phyloP scores from a whole-genome alignment of 2,888 invertebrate species.

The Lochmaea crataegi region DNA sequence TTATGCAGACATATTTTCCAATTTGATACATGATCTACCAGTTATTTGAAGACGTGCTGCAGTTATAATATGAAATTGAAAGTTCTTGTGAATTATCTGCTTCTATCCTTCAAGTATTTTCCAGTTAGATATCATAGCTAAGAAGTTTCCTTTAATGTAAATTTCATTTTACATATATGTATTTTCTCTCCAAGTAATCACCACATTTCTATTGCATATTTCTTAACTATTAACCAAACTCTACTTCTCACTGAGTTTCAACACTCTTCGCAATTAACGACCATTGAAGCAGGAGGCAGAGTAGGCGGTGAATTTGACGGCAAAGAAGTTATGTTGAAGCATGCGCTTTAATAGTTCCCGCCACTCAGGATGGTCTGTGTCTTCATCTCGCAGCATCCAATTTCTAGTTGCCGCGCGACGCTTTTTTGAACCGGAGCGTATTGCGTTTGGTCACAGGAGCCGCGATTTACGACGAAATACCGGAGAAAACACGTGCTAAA shows the following conservation, averaged over 20 bases:
- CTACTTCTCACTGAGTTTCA: not conserved
- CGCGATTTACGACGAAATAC: not conserved
- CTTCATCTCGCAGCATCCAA: slow-evolving; percentile 53
- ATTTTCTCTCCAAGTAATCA: not conserved
- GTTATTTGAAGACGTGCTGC: too few species aligned
- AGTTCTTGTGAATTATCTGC: too few species aligned
- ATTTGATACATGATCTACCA: too few species aligned
- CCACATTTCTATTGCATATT: not conserved
- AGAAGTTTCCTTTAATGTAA: too few species aligned
- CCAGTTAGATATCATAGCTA: too few species aligned
- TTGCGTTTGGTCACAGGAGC: slow-evolving; percentile 3
- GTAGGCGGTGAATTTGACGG: slow-evolving; percentile 53
- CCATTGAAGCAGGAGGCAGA: slow-evolving; percentile 56
- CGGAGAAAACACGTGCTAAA: slow-evolving; percentile 14
- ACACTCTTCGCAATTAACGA: slow-evolving; percentile 58
- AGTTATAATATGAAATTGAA: too few species aligned
- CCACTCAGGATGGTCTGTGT: slow-evolving; percentile 28
- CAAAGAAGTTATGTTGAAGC: slow-evolving; percentile 52
- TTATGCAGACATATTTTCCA: too few species aligned
- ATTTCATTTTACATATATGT: not conserved
- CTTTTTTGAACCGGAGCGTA: slow-evolving; percentile 37
- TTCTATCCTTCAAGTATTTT: too few species aligned
- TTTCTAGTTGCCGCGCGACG: slow-evolving; percentile 60
- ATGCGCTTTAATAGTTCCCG: slow-evolving; percentile 52
- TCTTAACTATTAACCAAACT: not conserved